Evolutionary conservation across 2,888 invertebrate species (phyloP).

Genomic region (Andrena fulva): DNA sequence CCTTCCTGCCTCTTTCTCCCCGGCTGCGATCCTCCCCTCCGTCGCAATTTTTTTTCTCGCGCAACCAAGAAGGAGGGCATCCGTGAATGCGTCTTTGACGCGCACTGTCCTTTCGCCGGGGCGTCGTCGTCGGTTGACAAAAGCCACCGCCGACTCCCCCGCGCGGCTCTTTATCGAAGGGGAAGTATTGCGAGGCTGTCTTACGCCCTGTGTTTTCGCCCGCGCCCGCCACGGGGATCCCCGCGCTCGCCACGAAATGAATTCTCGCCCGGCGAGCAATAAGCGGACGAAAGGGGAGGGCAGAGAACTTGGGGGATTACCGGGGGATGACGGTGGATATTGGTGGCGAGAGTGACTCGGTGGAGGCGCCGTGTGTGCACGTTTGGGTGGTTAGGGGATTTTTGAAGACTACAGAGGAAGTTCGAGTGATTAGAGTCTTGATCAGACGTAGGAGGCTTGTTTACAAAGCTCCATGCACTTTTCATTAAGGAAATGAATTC

Average conservation of each 20-base stretch:
- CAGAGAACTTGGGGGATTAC: slow-evolving; percentile 1
- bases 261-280: slow-evolving; percentile 16
- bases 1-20: neutral
- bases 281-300: neutral
- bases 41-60: slow-evolving; percentile 21
- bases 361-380: neutral
- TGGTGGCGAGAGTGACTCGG: neutral
- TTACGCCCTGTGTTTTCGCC: neutral
- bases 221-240: slow-evolving; percentile 9
- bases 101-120: slow-evolving; percentile 8
- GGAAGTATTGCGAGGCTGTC: slow-evolving; percentile 15
- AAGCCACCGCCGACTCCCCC: slow-evolving; percentile 14
- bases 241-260: slow-evolving; percentile 9
- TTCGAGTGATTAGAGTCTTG: no score
- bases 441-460: no score
- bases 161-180: slow-evolving; percentile 11
- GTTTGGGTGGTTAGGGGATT: no score
- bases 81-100: slow-evolving; percentile 46
- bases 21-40: neutral
- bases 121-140: slow-evolving; percentile 19
- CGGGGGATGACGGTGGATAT: slow-evolving; percentile 1
- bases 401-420: no score
- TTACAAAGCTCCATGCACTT: no score
- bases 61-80: slow-evolving; percentile 14
- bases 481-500: no score